A percentile compares a stretch with the other conserved stretches of the same genome.
Evolutionary conservation across 2,113 vertebrate species (phyloP).

Genomic region (Pogonocichla stellata): DNA sequence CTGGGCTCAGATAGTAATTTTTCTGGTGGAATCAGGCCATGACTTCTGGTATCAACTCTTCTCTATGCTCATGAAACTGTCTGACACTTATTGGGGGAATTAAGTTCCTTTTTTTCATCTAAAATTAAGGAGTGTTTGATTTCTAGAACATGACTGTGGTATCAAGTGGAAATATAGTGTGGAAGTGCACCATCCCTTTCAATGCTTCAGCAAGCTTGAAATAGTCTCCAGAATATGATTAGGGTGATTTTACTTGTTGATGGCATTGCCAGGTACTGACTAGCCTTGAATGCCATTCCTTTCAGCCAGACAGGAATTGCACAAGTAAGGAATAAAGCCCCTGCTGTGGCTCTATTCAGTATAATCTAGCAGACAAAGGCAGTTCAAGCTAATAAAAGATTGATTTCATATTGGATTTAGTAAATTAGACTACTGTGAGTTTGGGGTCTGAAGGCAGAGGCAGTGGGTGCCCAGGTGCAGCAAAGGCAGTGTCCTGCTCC

Average conservation of each 20-base stretch:
- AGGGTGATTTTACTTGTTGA: neutral
- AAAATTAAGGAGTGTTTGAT: neutral
- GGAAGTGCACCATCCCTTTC: neutral
- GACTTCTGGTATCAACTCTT: neutral
- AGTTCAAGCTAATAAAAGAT: neutral
- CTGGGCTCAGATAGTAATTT: neutral
- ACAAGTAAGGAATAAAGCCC: neutral
- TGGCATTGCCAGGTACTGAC: neutral
- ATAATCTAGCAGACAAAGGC: neutral
- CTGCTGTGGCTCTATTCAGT: neutral
- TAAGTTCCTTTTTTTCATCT: neutral
- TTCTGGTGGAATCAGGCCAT: neutral
- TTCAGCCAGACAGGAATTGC: neutral
- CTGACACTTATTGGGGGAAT: neutral
- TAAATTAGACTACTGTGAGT: neutral
- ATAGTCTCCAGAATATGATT: neutral
- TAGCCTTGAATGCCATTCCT: neutral
- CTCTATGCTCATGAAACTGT: neutral
- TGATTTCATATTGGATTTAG: neutral
- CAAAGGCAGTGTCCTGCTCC: rapidly evolving
- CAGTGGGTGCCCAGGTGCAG: neutral
- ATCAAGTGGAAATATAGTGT: neutral
- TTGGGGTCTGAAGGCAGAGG: neutral
- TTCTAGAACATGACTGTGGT: neutral
- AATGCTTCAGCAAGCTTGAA: neutral